These are phyloP conservation scores for Arizona elegans DNA, from an alignment of 2,113 vertebrate species.

Conservation along the genomic window DNA sequence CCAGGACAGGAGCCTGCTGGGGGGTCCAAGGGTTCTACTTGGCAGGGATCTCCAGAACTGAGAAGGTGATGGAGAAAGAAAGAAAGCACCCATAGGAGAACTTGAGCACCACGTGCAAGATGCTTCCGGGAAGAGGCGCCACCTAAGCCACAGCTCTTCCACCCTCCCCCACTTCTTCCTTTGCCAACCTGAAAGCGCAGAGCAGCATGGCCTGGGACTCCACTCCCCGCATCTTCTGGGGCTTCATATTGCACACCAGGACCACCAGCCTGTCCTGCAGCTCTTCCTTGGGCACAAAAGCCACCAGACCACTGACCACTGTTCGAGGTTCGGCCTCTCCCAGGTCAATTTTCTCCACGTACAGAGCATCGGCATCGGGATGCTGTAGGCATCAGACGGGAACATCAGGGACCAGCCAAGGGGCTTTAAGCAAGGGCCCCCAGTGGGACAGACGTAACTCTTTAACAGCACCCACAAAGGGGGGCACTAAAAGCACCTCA, in stretches of 20 bases:
- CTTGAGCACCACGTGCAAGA: not conserved
- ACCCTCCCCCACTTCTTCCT: rapidly evolving
- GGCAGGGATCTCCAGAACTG: slow-evolving; percentile 79
- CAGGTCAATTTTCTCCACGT: slow-evolving; percentile 90
- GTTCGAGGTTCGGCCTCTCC: slow-evolving; percentile 87
- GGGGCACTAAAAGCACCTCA: not conserved
- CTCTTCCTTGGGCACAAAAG: slow-evolving; percentile 81
- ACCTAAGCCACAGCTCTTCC: too few relatives aligned
- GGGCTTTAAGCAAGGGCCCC: not conserved
- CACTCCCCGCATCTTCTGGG: slow-evolving; percentile 95
- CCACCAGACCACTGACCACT: slow-evolving; percentile 92
- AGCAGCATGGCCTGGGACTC: slow-evolving; percentile 97
- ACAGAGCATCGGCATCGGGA: slow-evolving; percentile 89
- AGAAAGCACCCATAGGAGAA: not conserved
- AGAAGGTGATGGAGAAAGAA: not conserved
- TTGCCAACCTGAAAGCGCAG: slow-evolving; percentile 85
- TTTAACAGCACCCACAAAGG: not conserved
- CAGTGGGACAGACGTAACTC: not conserved
- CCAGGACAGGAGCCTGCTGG: slow-evolving; percentile 83
- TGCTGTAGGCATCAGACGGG: slow-evolving; percentile 72
- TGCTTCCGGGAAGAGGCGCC: not conserved
- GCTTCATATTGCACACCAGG: slow-evolving; percentile 91
- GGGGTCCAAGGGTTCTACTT: slow-evolving; percentile 89
- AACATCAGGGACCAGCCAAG: not conserved
- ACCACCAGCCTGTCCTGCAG: slow-evolving; percentile 87